Percentiles rank a stretch among this genome's conserved stretches.
phyloP scores from a whole-genome alignment of 2,113 vertebrate species.

The Promerops cafer region DNA sequence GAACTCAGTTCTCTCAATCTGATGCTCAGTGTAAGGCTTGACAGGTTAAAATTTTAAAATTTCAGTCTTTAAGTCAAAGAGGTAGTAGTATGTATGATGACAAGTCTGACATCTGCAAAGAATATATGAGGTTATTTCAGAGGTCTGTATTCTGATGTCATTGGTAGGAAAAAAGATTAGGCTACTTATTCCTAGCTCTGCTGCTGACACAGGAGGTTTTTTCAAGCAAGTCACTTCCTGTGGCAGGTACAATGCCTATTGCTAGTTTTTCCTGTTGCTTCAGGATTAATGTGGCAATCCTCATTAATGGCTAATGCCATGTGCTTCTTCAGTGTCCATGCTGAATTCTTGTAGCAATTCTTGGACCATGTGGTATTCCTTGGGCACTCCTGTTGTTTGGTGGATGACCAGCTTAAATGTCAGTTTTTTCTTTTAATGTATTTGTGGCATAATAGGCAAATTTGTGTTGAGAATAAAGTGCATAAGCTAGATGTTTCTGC shows the following conservation, averaged over 20 bases:
- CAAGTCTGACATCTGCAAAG: not conserved
- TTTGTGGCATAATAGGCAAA: not conserved
- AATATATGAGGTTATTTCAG: not conserved
- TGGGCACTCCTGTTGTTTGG: rapidly evolving
- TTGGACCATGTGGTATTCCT: not conserved
- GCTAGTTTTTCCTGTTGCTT: not conserved
- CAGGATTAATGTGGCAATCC: not conserved
- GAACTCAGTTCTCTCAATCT: not conserved
- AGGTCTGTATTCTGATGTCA: not conserved
- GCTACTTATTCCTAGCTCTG: not conserved
- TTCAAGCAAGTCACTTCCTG: not conserved
- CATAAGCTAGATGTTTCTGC: not conserved
- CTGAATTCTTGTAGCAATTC: not conserved
- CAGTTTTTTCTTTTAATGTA: not conserved
- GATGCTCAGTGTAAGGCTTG: not conserved
- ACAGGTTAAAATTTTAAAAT: not conserved
- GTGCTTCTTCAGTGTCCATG: not conserved
- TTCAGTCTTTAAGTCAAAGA: not conserved
- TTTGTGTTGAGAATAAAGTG: not conserved
- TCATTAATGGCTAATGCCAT: not conserved
- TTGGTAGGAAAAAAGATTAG: not conserved
- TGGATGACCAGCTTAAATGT: not conserved
- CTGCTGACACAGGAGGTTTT: not conserved
- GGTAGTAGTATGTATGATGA: not conserved
- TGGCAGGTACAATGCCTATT: not conserved